Evolutionary conservation across 2,888 invertebrate genomes (phyloP).

Genomic region (Epiblema foenella): DNA sequence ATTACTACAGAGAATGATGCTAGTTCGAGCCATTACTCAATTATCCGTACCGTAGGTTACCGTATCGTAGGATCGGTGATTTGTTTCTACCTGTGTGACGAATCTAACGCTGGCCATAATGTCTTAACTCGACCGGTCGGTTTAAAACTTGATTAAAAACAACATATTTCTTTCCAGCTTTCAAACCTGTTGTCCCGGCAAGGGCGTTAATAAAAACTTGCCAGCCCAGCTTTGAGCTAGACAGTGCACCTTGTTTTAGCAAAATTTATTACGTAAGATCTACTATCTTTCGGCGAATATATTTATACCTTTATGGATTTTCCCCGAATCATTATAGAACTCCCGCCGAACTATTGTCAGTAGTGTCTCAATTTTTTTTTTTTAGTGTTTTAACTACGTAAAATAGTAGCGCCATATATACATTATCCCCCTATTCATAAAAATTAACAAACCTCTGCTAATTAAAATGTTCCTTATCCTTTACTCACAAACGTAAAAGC

Average conservation of each 20-base stretch:
- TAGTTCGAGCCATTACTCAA: constrained; percentile 8
- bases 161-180: neutral
- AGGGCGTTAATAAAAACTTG: neutral
- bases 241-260: neutral
- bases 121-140: constrained; percentile 28
- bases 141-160: constrained; percentile 12
- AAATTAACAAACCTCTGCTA: no score
- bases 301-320: neutral
- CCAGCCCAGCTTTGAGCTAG: neutral
- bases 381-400: no score
- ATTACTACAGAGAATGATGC: neutral
- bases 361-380: no score
- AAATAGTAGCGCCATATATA: no score
- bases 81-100: constrained; percentile 20
- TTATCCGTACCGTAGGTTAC: constrained; percentile 3
- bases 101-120: constrained; percentile 24
- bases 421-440: no score
- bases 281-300: constrained; percentile 2
- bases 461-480: no score
- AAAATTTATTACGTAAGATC: neutral
- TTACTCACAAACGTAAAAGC: no score
- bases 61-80: constrained; percentile 7
- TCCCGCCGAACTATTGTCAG: no score
- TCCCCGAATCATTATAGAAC: neutral
- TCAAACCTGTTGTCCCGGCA: constrained; percentile 9